Base-by-base conservation (phyloP, 2,888 invertebrate genomes). In the Kryphioiulus occultus region DNA sequence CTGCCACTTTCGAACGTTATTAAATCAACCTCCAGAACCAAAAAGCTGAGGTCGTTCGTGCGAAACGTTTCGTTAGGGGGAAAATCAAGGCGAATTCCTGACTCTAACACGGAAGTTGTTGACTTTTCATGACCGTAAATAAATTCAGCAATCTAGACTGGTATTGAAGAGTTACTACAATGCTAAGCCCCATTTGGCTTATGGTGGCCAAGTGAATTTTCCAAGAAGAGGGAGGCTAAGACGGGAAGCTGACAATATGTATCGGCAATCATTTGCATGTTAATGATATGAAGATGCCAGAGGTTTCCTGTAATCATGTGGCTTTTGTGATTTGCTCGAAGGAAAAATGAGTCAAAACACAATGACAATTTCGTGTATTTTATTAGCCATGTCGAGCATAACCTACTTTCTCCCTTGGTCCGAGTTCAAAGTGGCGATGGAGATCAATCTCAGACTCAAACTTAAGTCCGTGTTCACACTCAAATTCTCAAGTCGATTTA, bases 21-120 rank as follows among this genome's bases (percentile, higher is more conserved):
- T 78, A 78, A 78, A 78, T 78, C 78, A 30, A 26, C 30, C 78
- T 78, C 30, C 12, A 5, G 78, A 78, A 30, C 78, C 15, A 30
- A 78, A 78, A 78, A 78, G 15, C 78, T 78, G 78, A 78, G 78
- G 78, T 78, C 78, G 30, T 15, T 78, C 26, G 15, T 30, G 78
- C 30, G 30, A 30, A 59, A 59, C 59, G 59, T 1, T 35, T 35
- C 35, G 35, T 35, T 35, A 35, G 22, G 15, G 22, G 30, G 4
- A 30, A 0, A 78, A 9, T 12, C 30, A 15, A 78, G 78, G 30
- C 30, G 22, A 22, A 78, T 78, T 78, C 78, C 78, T 30, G 12
- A 30, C 78, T 22, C 26, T 78, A 35, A 78, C 78, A 78, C 78
- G 78, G 78, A 78, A 78, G 78, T 78, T 78, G 78, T 78, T 78